Percentiles rank a stretch among this genome's conserved stretches.
phyloP scores from a whole-genome alignment of 2,888 invertebrate genomes.

The Drosophila diplacantha region DNA sequence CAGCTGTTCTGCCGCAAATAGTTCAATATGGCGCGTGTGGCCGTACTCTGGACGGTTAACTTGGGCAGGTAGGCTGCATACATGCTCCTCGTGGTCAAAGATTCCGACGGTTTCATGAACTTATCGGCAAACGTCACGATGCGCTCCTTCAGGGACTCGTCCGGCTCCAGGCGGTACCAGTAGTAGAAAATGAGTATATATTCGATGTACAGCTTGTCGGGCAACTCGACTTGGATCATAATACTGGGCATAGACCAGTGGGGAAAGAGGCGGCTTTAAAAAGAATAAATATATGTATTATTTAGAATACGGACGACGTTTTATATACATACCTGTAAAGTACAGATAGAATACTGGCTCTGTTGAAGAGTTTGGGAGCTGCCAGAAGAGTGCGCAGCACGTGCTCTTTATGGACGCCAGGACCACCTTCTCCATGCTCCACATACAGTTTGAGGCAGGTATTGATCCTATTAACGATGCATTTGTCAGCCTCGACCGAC shows the following conservation, averaged over 20 bases:
- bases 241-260: slow-evolving; percentile 49
- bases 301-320: not conserved
- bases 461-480: slow-evolving; percentile 57
- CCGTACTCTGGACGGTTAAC: slow-evolving; percentile 44
- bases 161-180: slow-evolving; percentile 60
- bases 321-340: slow-evolving; percentile 55
- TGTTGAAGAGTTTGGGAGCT: slow-evolving; percentile 62
- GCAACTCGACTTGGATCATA: slow-evolving; percentile 56
- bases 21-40: slow-evolving; percentile 62
- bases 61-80: slow-evolving; percentile 61
- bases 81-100: slow-evolving; percentile 48
- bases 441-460: slow-evolving; percentile 56
- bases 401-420: slow-evolving; percentile 40
- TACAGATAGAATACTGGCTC: slow-evolving; percentile 56
- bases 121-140: slow-evolving; percentile 59
- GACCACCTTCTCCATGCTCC: slow-evolving; percentile 33
- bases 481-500: slow-evolving; percentile 48
- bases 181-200: slow-evolving; percentile 69
- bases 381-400: slow-evolving; percentile 55
- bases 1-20: slow-evolving; percentile 53
- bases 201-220: slow-evolving; percentile 65
- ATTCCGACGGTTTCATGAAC: slow-evolving; percentile 65
- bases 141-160: slow-evolving; percentile 45
- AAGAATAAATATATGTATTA: slow-evolving; percentile 1
- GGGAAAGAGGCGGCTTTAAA: slow-evolving; percentile 53